Evolutionary conservation across 2,113 vertebrate species (phyloP).

Genomic region (Peromyscus polionotus): DNA sequence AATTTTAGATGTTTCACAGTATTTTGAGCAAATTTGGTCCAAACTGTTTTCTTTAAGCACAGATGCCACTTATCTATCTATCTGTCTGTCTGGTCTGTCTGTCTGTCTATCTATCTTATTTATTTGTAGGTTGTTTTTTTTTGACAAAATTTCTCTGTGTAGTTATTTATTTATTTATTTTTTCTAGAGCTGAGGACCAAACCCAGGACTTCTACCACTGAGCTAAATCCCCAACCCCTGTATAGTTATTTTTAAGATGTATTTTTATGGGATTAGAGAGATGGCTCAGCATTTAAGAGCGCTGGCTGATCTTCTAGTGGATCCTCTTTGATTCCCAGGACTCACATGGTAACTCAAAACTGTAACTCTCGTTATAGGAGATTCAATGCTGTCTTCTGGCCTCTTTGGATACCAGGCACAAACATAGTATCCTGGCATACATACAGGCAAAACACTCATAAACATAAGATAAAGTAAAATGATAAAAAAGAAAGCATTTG

Average conservation of each 20-base stretch:
- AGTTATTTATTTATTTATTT: neutral
- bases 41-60: slow-evolving; percentile 3
- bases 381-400: neutral
- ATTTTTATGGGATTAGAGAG: neutral
- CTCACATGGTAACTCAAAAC: neutral
- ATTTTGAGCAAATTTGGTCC: neutral
- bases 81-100: too few species aligned
- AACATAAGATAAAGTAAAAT: neutral
- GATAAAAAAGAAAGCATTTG: neutral
- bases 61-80: neutral
- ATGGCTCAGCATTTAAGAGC: neutral
- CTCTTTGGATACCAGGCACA: neutral
- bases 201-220: too few species aligned
- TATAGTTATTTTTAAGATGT: neutral
- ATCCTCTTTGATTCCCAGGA: neutral
- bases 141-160: neutral
- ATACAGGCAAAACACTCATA: neutral
- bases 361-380: neutral
- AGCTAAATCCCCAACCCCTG: neutral
- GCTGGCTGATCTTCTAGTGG: neutral
- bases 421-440: neutral
- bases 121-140: neutral
- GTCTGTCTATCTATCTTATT: neutral
- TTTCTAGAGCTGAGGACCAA: too few species aligned
- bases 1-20: neutral